Conservation (phyloP, 2,113 vertebrate species). For the Corydoras sp. region DNA sequence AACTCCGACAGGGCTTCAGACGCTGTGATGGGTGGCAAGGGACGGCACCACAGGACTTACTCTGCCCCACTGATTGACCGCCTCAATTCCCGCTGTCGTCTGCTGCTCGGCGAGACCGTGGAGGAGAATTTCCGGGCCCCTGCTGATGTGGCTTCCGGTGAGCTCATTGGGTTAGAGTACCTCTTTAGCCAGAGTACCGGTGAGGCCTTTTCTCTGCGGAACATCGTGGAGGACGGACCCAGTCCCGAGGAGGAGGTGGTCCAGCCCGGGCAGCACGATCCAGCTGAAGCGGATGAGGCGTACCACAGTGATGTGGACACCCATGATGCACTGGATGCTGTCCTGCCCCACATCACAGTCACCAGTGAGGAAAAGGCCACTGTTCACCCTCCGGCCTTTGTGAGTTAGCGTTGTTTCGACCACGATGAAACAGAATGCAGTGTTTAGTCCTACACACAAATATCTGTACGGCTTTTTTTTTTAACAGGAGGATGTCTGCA, state of each 20-base stretch:
- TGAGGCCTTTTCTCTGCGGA: conserved; percentile 24
- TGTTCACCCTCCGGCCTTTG: no score
- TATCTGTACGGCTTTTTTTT: neutral
- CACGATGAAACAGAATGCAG: conserved; percentile 13
- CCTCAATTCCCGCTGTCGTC: conserved; percentile 19
- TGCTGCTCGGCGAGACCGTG: conserved; percentile 28
- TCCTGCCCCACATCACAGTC: neutral
- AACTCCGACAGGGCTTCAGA: conserved; percentile 15
- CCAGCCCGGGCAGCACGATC: conserved; percentile 18
- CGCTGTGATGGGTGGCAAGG: neutral
- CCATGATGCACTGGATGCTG: neutral
- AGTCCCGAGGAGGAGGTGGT: conserved; percentile 33
- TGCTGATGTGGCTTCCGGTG: neutral
- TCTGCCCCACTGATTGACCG: neutral
- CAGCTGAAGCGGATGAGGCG: conserved; percentile 8
- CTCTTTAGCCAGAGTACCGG: conserved; percentile 29
- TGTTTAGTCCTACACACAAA: neutral
- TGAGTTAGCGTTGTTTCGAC: conserved; percentile 27
- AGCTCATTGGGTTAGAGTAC: conserved; percentile 29
- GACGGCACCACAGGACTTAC: neutral
- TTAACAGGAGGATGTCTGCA: conserved; percentile 32
- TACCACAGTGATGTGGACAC: conserved; percentile 21
- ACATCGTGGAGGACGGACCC: conserved; percentile 17
- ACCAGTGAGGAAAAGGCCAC: conserved; percentile 8
- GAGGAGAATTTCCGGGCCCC: conserved; percentile 30